Conservation (phyloP, 2,888 invertebrate species). For the Drosophila macrothrix region DNA sequence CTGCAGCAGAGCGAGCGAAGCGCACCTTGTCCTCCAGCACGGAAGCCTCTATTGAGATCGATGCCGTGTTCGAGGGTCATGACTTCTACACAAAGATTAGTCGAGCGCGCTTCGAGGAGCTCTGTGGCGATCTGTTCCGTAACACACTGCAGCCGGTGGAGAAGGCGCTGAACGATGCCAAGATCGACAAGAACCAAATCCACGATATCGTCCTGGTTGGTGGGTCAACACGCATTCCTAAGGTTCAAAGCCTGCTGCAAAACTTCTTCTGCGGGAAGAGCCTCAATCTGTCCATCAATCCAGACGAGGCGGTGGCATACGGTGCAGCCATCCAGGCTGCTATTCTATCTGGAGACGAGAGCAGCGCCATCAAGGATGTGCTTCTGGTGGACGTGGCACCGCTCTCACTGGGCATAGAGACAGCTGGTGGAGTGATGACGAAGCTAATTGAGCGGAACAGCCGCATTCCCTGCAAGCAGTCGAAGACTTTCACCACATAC, state of each 20-base stretch:
- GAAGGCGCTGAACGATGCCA: constrained; percentile 91
- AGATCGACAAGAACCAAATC: constrained; percentile 91
- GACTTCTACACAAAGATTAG: constrained; percentile 91
- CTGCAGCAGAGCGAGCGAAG: constrained; percentile 92
- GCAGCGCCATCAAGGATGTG: constrained; percentile 91
- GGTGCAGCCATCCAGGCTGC: constrained; percentile 92
- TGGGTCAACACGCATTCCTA: constrained; percentile 92
- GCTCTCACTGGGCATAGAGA: constrained; percentile 91
- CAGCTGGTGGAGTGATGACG: constrained; percentile 93
- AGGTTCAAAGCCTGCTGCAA: constrained; percentile 90
- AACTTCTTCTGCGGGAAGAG: constrained; percentile 91
- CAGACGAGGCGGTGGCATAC: constrained; percentile 93
- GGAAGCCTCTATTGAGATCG: constrained; percentile 91
- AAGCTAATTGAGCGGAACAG: constrained; percentile 90
- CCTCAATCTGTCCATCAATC: constrained; percentile 91
- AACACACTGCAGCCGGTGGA: constrained; percentile 91
- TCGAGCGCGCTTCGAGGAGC: constrained; percentile 91
- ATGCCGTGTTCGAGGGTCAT: constrained; percentile 90
- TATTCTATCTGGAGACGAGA: constrained; percentile 88
- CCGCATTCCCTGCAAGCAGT: constrained; percentile 90
- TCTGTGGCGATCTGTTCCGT: constrained; percentile 90
- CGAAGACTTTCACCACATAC: constrained; percentile 92
- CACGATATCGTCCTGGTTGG: constrained; percentile 93
- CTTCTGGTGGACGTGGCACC: constrained; percentile 89
- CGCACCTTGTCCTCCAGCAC: constrained; percentile 91